Conservation (phyloP, 2,888 invertebrate species). For the Diadegma fenestrale region DNA sequence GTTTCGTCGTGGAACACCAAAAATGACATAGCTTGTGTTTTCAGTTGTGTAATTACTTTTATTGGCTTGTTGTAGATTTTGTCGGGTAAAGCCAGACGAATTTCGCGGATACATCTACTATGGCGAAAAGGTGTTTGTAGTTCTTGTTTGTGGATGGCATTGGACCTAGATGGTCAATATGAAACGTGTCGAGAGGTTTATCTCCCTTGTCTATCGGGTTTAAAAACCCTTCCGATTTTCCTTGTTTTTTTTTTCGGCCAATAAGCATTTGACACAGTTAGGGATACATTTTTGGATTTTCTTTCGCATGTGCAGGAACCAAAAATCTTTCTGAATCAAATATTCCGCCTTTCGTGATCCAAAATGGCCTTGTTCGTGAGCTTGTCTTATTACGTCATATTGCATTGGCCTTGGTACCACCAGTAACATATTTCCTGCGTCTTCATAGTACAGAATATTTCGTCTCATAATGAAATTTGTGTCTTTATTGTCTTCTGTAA, state of each 20-base stretch:
- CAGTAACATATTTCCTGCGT: not conserved
- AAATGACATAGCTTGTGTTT: not conserved
- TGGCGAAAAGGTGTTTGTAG: not conserved
- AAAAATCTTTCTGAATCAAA: conserved; percentile 48
- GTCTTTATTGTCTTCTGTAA: not conserved
- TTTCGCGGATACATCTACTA: not conserved
- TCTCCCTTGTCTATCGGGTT: not conserved
- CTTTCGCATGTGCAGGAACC: conserved; percentile 54
- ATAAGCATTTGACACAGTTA: not conserved
- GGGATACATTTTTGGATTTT: conserved; percentile 59
- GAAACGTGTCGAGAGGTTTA: not conserved
- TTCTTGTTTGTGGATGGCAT: not conserved
- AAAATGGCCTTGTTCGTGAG: conserved; percentile 24
- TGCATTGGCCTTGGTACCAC: conserved; percentile 30
- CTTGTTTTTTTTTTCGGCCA: conserved; percentile 3
- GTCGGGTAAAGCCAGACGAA: not conserved
- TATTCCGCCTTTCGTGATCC: conserved; percentile 15
- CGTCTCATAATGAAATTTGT: conserved; percentile 1
- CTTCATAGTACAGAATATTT: not conserved
- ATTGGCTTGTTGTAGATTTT: not conserved
- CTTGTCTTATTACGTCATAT: conserved; percentile 21
- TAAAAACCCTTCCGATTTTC: not conserved
- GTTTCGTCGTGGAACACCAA: not conserved
- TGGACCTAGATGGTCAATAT: no score
- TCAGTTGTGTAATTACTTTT: not conserved